Evolutionary conservation across 1,140 invertebrate genomes (phyloP).

Genomic region (Brachystomella parvula): DNA sequence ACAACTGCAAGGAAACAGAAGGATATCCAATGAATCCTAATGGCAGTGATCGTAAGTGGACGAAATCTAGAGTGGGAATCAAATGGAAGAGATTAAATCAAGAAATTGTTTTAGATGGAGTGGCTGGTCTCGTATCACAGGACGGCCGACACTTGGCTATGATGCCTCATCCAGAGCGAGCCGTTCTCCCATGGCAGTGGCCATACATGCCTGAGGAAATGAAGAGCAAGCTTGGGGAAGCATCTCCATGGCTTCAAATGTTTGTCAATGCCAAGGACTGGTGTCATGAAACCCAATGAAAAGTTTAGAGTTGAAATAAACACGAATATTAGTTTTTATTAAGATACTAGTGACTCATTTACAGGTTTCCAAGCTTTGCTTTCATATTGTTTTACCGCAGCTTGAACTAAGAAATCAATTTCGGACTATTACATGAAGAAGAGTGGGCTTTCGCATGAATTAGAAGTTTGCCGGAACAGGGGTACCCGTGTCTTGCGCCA

Average conservation of each 20-base stretch:
- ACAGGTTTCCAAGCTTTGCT: no score
- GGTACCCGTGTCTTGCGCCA: slow-evolving; percentile 42
- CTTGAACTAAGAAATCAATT: no score
- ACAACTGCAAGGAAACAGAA: slow-evolving; percentile 64
- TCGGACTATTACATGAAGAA: no score
- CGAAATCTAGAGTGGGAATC: neutral
- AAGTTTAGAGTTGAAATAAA: neutral
- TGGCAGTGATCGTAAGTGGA: slow-evolving; percentile 59
- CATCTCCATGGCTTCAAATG: slow-evolving; percentile 82
- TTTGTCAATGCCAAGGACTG: slow-evolving; percentile 86
- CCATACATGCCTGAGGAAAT: slow-evolving; percentile 57
- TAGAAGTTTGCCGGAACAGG: slow-evolving; percentile 41
- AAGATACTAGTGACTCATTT: no score
- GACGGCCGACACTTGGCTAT: slow-evolving; percentile 90
- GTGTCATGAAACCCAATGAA: slow-evolving; percentile 43
- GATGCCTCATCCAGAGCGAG: slow-evolving; percentile 97
- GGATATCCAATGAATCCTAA: slow-evolving; percentile 90
- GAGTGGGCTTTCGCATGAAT: no score
- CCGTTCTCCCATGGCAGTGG: slow-evolving; percentile 75
- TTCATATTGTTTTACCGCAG: no score
- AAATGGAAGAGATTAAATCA: slow-evolving; percentile 7
- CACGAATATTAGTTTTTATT: neutral
- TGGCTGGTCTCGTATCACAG: slow-evolving; percentile 77
- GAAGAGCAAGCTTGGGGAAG: slow-evolving; percentile 38
- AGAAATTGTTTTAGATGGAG: slow-evolving; percentile 52